Percentiles rank a stretch among this genome's conserved stretches.
phyloP scores from a whole-genome alignment of 1,140 invertebrate genomes.

The Scaptodrosophila lebanonensis region DNA sequence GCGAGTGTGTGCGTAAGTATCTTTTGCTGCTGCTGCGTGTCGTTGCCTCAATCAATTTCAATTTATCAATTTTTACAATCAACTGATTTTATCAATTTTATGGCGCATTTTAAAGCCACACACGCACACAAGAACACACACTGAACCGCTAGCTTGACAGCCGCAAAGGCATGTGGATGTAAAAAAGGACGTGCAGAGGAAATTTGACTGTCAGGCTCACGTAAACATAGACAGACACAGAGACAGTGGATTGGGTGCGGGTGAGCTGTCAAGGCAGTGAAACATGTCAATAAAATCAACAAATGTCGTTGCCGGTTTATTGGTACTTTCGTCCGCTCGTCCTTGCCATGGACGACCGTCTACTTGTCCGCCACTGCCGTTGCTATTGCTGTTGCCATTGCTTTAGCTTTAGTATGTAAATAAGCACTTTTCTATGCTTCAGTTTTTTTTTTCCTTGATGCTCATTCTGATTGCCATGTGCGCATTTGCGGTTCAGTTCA shows the following conservation, averaged over 20 bases:
- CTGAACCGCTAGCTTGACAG: slow-evolving; percentile 1
- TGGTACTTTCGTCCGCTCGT: slow-evolving; percentile 22
- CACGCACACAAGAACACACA: slow-evolving; percentile 12
- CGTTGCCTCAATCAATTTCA: slow-evolving; percentile 72
- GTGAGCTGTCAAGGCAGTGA: slow-evolving; percentile 22
- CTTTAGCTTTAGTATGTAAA: slow-evolving; percentile 43
- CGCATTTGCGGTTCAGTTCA: slow-evolving; percentile 21
- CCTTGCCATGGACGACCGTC: not conserved
- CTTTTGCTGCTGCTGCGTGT: slow-evolving; percentile 14
- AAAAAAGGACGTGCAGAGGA: slow-evolving; percentile 48
- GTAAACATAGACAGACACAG: slow-evolving; percentile 7
- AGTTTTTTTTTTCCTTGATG: slow-evolving; percentile 21
- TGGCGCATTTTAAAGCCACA: slow-evolving; percentile 66
- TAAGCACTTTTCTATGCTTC: slow-evolving; percentile 37
- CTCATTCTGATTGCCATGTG: slow-evolving; percentile 32
- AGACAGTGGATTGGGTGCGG: not conserved
- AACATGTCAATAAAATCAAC: slow-evolving; percentile 73
- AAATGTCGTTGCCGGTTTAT: slow-evolving; percentile 60
- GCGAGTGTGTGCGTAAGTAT: too few relatives aligned
- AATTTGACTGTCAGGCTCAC: slow-evolving; percentile 60
- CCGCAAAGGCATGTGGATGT: not conserved
- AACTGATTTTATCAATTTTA: slow-evolving; percentile 76
- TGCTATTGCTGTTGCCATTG: not conserved
- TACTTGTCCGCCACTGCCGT: not conserved
- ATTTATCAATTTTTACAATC: slow-evolving; percentile 76